These are phyloP conservation scores for Plectrocnemia conspersa DNA, from an alignment of 1,140 invertebrate genomes.

Conservation along the genomic window DNA sequence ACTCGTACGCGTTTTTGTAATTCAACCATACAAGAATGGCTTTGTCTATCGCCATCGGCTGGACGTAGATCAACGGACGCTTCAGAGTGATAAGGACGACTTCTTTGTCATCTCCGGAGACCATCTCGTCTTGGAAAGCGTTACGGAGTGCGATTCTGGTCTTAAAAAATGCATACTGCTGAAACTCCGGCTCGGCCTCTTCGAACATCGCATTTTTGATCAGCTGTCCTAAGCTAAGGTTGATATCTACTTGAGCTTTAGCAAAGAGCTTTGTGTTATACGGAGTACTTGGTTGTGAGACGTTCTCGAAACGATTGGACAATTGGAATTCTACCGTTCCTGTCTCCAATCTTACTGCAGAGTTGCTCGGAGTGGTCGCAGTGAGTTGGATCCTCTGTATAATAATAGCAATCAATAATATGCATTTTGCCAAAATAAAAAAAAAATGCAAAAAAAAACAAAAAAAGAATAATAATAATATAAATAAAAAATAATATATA, in stretches of 20 bases:
- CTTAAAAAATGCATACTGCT: constrained; percentile 95
- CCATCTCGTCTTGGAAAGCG: constrained; percentile 87
- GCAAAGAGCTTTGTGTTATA: constrained; percentile 81
- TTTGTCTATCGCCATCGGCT: constrained; percentile 92
- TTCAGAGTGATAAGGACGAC: constrained; percentile 88
- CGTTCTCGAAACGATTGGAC: constrained; percentile 90
- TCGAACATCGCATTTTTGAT: constrained; percentile 92
- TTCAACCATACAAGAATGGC: constrained; percentile 97
- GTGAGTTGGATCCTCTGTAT: constrained; percentile 90
- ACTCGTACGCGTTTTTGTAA: constrained; percentile 98
- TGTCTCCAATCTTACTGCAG: constrained; percentile 91
- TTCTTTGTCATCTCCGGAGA: constrained; percentile 85
- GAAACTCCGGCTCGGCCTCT: constrained; percentile 94
- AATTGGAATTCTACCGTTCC: constrained; percentile 86
- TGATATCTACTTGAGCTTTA: constrained; percentile 89
- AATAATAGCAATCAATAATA: constrained; percentile 31
- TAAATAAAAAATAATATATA: too few species aligned
- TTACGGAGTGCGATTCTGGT: constrained; percentile 81
- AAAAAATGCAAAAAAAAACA: neutral
- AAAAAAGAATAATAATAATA: constrained; percentile 12
- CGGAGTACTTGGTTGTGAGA: constrained; percentile 61
- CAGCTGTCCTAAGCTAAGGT: constrained; percentile 90
- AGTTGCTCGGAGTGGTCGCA: constrained; percentile 95
- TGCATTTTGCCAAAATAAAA: neutral
- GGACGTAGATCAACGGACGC: constrained; percentile 88